Evolutionary conservation across 2,113 vertebrate species (phyloP).

Genomic region (Coturnix japonica): DNA sequence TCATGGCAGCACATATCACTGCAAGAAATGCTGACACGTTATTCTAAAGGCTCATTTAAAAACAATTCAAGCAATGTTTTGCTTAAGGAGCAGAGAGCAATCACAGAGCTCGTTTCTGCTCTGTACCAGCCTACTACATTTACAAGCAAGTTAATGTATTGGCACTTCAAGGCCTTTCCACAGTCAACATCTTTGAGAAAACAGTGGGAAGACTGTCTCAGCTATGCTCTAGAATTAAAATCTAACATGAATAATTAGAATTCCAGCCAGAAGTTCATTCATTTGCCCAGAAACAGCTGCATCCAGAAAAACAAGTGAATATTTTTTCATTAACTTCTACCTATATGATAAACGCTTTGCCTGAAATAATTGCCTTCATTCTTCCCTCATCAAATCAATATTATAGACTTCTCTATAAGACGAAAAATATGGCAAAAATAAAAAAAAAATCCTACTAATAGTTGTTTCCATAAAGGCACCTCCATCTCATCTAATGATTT

Average conservation of each 20-base stretch:
- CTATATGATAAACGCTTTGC: neutral
- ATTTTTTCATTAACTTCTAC: neutral
- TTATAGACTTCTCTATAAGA: neutral
- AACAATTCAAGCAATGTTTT: neutral
- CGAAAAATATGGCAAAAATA: neutral
- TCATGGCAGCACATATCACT: neutral
- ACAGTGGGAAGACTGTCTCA: neutral
- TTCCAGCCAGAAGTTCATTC: neutral
- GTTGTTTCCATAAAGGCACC: neutral
- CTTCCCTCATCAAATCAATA: neutral
- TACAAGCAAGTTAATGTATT: neutral
- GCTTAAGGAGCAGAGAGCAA: neutral
- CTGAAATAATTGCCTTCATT: neutral
- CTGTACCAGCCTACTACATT: neutral
- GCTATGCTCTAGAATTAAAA: neutral
- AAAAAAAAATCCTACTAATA: neutral
- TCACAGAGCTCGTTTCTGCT: neutral
- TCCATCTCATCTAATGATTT: neutral
- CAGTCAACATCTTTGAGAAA: neutral
- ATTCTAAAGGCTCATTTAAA: neutral
- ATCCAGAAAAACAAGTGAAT: neutral
- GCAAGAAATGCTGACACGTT: neutral
- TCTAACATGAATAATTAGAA: neutral
- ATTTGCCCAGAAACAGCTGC: neutral
- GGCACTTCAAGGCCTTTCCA: neutral